Base-by-base conservation (phyloP, 1,140 invertebrate species). In the Zaprionus camerounensis region DNA sequence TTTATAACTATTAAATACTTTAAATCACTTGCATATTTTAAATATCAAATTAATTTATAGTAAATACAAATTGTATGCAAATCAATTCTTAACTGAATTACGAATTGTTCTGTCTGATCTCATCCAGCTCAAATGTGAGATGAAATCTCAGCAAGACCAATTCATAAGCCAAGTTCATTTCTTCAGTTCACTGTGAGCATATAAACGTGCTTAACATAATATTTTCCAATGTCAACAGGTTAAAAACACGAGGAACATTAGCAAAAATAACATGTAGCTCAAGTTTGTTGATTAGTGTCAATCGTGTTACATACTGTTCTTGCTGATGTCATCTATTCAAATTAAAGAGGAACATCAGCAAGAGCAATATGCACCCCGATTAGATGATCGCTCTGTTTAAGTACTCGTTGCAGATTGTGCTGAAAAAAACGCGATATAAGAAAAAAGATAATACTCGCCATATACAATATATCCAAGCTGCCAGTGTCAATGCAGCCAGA, bases 401-500 rank as follows among this genome's bases (percentile, higher is more conserved):
- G 38, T 4, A n/a, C 15, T n/a, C n/a, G 11, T 12, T 51, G 20
- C 11, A 49, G 46, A 49, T 49, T 20, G 20, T 20, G 46, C 46
- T 51, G 20, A 24, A 51, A 51, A 13, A 13, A 24, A 11, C 15
- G 41, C 0, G 2, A 46, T 5, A 17, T 46, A 75, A 69, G 77
- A 80, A 77, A 36, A 46, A 22, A 36, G 56, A 46, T 65, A 64
- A 61, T 61, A 61, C 28, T 58, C 51, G 64, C 67, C 73, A 86
- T 86, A 87, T 86, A 87, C 71, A 80, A 87, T 86, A 87, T 73
- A 80, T 87, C 57, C 67, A 58, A 62, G 75, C 83, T 87, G 84
- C 77, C 80, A 80, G 67, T 83, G 84, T 78, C 84, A 80, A 87
- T 87, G 85, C 78, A 88, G 68, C 63, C 70, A 73, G 81, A 61